Percentiles rank a stretch among this genome's conserved stretches.
Evolutionary conservation across 2,113 vertebrate genomes (phyloP).

Genomic region (Plectropomus leopardus): DNA sequence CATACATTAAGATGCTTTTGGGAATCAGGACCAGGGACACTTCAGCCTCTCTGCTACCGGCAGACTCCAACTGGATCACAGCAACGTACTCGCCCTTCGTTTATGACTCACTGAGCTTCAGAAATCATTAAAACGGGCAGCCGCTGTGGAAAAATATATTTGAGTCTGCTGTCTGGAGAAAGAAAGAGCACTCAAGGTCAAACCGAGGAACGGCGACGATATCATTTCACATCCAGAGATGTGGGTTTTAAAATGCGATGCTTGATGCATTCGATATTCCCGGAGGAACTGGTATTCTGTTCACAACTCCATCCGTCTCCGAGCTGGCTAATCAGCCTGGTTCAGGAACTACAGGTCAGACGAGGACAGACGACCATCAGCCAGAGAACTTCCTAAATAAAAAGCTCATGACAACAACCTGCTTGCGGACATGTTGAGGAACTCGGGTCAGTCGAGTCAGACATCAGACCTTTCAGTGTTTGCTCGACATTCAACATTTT

Average conservation of each 20-base stretch:
- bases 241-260: conserved; percentile 27
- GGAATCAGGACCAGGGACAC: conserved; percentile 4
- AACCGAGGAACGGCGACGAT: conserved; percentile 41
- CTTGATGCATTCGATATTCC: conserved; percentile 18
- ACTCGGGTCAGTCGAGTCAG: conserved; percentile 24
- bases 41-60: neutral
- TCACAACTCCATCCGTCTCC: conserved; percentile 25
- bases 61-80: conserved; percentile 25
- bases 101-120: conserved; percentile 56
- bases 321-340: conserved; percentile 39
- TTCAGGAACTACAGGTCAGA: conserved; percentile 66
- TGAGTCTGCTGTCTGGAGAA: conserved; percentile 48
- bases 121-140: conserved; percentile 51
- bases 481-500: conserved; percentile 44
- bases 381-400: conserved; percentile 45
- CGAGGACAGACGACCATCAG: conserved; percentile 48
- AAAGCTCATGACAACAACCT: conserved; percentile 27
- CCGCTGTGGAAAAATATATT: conserved; percentile 56
- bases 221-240: conserved; percentile 22
- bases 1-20: neutral
- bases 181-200: conserved; percentile 44
- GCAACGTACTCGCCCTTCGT: conserved; percentile 25
- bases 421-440: conserved; percentile 21
- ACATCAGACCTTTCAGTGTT: conserved; percentile 29
- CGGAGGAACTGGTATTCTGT: conserved; percentile 28